Evolutionary conservation across 2,888 invertebrate species (phyloP).

Genomic region (Philhelius pedissequus): DNA sequence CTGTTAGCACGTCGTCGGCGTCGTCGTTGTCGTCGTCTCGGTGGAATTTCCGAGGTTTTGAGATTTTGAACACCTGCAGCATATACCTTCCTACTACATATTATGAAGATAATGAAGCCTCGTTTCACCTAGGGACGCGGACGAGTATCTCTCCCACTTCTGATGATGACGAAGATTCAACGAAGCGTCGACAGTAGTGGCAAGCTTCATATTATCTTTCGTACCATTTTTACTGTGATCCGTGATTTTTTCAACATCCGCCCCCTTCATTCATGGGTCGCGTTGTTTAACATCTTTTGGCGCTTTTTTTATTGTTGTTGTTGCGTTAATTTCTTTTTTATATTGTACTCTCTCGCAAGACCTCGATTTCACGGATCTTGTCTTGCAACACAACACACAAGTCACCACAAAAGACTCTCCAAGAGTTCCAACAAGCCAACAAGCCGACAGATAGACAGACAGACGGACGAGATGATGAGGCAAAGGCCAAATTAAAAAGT

Average conservation of each 20-base stretch:
- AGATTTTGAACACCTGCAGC: conserved; percentile 59
- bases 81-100: conserved; percentile 14
- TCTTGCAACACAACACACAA: conserved; percentile 66
- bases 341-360: conserved; percentile 57
- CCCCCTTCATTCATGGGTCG: conserved; percentile 25
- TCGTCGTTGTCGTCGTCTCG: conserved; percentile 27
- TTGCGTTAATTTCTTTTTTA: conserved; percentile 42
- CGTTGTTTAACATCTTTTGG: conserved; percentile 57
- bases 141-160: conserved; percentile 58
- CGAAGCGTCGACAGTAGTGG: neutral
- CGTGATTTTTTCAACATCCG: conserved; percentile 52
- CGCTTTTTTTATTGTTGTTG: conserved; percentile 27
- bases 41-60: conserved; percentile 63
- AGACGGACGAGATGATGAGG: conserved; percentile 49
- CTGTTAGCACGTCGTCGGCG: conserved; percentile 13
- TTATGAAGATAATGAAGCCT: conserved; percentile 37
- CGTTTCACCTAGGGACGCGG: conserved; percentile 51
- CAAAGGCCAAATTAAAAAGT: conserved; percentile 61
- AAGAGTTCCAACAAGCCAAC: neutral
- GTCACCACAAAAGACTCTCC: conserved; percentile 58
- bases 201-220: conserved; percentile 34
- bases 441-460: neutral
- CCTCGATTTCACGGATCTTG: conserved; percentile 68
- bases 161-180: conserved; percentile 24
- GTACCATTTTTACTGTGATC: conserved; percentile 58